These are phyloP conservation scores for Chymomyza costata DNA, from an alignment of 1,140 invertebrate genomes.

Conservation along the genomic window DNA sequence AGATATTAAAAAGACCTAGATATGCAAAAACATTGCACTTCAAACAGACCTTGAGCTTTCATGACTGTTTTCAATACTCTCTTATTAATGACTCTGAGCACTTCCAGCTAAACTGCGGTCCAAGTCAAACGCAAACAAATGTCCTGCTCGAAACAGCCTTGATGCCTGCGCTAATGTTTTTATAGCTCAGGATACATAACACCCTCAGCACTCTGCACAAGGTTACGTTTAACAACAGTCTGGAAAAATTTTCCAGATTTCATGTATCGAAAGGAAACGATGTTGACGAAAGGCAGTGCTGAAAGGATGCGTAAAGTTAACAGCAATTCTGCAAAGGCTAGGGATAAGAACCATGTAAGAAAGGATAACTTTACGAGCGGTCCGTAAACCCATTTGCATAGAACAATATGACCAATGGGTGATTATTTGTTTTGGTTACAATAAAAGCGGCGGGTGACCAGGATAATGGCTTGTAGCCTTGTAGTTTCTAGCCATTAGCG, in stretches of 20 bases:
- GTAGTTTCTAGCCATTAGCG: conserved; percentile 52
- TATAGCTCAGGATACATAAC: conserved; percentile 21
- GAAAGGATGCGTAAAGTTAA: conserved; percentile 68
- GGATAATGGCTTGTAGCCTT: conserved; percentile 50
- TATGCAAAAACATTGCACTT: too few species aligned
- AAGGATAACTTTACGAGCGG: conserved; percentile 64
- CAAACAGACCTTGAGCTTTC: conserved; percentile 29
- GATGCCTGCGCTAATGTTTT: conserved; percentile 57
- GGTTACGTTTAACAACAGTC: conserved; percentile 55
- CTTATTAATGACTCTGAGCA: conserved; percentile 34
- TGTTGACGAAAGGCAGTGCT: conserved; percentile 24
- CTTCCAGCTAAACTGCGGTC: conserved; percentile 25
- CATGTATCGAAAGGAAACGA: conserved; percentile 22
- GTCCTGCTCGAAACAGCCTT: conserved; percentile 49
- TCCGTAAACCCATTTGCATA: conserved; percentile 56
- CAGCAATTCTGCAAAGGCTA: conserved; percentile 19
- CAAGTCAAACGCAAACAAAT: conserved; percentile 61
- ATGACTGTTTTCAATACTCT: conserved; percentile 15
- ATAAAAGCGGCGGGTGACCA: conserved; percentile 65
- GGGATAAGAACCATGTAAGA: conserved; percentile 47
- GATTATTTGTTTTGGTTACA: conserved; percentile 71
- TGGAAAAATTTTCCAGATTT: conserved; percentile 50
- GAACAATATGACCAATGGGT: conserved; percentile 66
- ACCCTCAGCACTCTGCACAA: conserved; percentile 23
- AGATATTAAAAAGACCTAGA: too few species aligned